Evolutionary conservation across 2,888 invertebrate genomes (phyloP).

Genomic region (Hypselothyrea guttata): DNA sequence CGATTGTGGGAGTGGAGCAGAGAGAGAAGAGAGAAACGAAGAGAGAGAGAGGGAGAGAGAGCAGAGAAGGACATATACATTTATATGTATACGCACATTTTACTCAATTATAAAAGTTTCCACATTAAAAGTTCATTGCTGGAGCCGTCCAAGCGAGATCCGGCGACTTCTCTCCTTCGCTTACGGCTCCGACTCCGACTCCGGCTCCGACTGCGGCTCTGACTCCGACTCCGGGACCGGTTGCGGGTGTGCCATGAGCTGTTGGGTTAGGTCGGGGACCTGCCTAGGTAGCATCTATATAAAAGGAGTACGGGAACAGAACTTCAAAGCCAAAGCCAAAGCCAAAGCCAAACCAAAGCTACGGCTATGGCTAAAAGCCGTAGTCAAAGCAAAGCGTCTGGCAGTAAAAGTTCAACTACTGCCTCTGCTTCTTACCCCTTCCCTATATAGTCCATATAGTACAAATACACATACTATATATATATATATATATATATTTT

Average conservation of each 20-base stretch:
- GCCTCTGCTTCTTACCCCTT: no score
- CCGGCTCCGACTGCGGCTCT: neutral
- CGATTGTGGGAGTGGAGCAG: constrained; percentile 1
- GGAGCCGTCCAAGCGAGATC: constrained; percentile 49
- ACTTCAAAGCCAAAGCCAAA: constrained; percentile 64
- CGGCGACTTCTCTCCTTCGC: constrained; percentile 22
- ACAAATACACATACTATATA: no score
- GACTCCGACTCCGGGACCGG: constrained; percentile 11
- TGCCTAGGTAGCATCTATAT: no score
- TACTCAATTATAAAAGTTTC: constrained; percentile 80
- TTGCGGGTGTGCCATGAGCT: constrained; percentile 17
- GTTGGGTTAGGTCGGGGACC: constrained; percentile 63
- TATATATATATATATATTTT: neutral
- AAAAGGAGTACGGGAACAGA: constrained; percentile 31
- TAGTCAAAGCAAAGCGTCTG: constrained; percentile 63
- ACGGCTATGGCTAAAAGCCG: constrained; percentile 5
- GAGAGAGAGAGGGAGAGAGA: constrained; percentile 3
- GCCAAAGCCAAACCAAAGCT: no score
- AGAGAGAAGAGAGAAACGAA: neutral
- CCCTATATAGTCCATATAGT: no score
- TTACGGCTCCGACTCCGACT: constrained; percentile 16
- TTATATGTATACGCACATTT: constrained; percentile 59
- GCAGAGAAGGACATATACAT: constrained; percentile 13
- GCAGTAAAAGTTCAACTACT: constrained; percentile 47
- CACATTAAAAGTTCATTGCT: constrained; percentile 78